phyloP scores from a whole-genome alignment of 2,888 invertebrate genomes.

The Malthinus flaveolus region DNA sequence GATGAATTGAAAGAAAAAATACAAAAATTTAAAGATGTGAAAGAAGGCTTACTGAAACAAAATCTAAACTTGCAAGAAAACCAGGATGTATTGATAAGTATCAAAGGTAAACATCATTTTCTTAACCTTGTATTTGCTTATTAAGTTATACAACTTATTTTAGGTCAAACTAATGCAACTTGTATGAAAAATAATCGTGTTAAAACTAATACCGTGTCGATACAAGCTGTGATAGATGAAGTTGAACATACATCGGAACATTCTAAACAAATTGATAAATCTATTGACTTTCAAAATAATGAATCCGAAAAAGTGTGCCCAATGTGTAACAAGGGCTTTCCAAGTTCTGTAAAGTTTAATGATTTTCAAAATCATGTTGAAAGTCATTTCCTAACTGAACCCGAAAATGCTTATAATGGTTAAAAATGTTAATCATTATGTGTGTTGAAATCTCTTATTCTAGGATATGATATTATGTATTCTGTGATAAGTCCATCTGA shows the following conservation, averaged over 20 bases:
- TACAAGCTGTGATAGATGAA: conserved; percentile 7
- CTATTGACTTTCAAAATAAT: conserved; percentile 35
- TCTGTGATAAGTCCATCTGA: too few relatives aligned
- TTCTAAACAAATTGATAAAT: conserved; percentile 50
- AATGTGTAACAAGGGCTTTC: conserved; percentile 70
- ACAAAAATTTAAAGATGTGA: conserved; percentile 64
- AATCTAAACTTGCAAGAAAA: conserved; percentile 63
- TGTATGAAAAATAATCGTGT: background rate
- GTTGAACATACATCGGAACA: conserved; percentile 47
- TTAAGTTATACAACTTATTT: background rate
- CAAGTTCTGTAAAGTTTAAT: conserved; percentile 61
- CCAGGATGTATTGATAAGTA: conserved; percentile 52
- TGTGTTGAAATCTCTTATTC: too few relatives aligned
- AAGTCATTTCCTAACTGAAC: conserved; percentile 63
- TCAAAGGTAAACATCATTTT: conserved; percentile 48
- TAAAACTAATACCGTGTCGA: conserved; percentile 3
- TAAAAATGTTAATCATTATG: too few relatives aligned
- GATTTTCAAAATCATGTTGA: conserved; percentile 77
- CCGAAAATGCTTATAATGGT: too few relatives aligned
- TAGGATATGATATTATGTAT: too few relatives aligned
- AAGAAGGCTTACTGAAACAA: conserved; percentile 64
- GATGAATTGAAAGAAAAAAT: conserved; percentile 67
- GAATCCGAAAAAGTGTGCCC: conserved; percentile 68
- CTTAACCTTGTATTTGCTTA: conserved; percentile 5
- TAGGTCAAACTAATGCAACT: conserved; percentile 7